Conservation (phyloP, 2,888 invertebrate species). For the Perdita meconis region DNA sequence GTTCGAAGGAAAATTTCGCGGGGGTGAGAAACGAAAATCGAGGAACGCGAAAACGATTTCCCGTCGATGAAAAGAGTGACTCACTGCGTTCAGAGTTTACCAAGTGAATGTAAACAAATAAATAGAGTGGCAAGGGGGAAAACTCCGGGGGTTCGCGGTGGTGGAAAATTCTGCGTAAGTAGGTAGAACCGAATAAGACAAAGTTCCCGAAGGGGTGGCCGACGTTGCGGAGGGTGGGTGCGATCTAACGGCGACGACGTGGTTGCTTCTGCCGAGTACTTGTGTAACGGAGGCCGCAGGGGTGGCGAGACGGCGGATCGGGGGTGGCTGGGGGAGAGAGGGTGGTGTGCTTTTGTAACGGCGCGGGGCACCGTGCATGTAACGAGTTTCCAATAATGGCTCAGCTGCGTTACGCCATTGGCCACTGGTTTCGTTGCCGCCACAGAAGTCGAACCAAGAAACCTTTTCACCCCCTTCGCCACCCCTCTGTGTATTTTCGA, state of each 20-base stretch:
- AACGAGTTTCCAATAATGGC: slow-evolving; percentile 84
- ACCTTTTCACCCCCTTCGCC: not conserved
- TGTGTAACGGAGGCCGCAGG: slow-evolving; percentile 55
- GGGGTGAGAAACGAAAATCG: too few relatives aligned
- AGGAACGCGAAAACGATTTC: too few relatives aligned
- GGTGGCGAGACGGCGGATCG: slow-evolving; percentile 37
- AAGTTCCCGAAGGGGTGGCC: slow-evolving; percentile 17
- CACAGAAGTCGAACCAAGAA: slow-evolving; percentile 55
- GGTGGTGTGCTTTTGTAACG: slow-evolving; percentile 75
- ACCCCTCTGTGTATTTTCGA: slow-evolving; percentile 16
- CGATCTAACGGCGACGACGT: slow-evolving; percentile 64
- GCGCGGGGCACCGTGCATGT: slow-evolving; percentile 79
- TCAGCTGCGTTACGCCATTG: slow-evolving; percentile 80
- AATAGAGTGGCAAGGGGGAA: not conserved
- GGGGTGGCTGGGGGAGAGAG: slow-evolving; percentile 36
- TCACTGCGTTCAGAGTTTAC: not conserved
- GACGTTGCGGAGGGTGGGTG: slow-evolving; percentile 13
- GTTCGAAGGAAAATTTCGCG: too few relatives aligned
- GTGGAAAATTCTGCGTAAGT: slow-evolving; percentile 38
- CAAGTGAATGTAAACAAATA: not conserved
- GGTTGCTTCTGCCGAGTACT: slow-evolving; percentile 51
- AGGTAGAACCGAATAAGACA: slow-evolving; percentile 44
- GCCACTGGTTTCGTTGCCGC: slow-evolving; percentile 57
- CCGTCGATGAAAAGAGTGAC: too few relatives aligned
- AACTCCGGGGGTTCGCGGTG: not conserved